These are phyloP conservation scores for Rhea americana DNA, from an alignment of 2,113 vertebrate species.

Conservation along the genomic window DNA sequence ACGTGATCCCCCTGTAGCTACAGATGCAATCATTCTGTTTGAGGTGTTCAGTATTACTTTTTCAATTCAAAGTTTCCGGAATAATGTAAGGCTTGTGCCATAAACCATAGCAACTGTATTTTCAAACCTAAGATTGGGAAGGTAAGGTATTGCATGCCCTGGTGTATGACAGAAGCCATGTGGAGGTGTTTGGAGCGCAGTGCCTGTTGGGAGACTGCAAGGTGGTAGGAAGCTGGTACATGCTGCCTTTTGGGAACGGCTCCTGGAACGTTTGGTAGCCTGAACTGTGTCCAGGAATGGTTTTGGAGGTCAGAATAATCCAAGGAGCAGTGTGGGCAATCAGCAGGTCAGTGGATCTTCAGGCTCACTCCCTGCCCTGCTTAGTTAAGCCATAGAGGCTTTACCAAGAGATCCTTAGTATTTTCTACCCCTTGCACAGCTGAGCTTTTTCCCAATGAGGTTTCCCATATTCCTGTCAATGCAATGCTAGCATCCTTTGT, in stretches of 20 bases:
- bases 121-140: neutral
- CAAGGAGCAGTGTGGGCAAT: fast-evolving
- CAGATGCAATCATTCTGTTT: neutral
- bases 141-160: neutral
- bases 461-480: neutral
- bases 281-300: neutral
- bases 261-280: neutral
- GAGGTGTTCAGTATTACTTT: neutral
- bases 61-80: neutral
- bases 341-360: neutral
- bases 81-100: neutral
- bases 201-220: neutral
- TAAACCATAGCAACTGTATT: neutral
- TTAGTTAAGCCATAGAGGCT: neutral
- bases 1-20: neutral
- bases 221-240: neutral
- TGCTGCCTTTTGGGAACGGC: neutral
- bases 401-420: neutral
- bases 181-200: too few species aligned
- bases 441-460: neutral
- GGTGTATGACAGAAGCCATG: too few species aligned
- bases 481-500: neutral
- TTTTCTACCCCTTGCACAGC: neutral
- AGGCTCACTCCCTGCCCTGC: neutral
- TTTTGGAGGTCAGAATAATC: neutral